Percentiles rank a stretch among this genome's conserved stretches.
phyloP scores from a whole-genome alignment of 2,797 vertebrate genomes.

The Propithecus deckenii region DNA sequence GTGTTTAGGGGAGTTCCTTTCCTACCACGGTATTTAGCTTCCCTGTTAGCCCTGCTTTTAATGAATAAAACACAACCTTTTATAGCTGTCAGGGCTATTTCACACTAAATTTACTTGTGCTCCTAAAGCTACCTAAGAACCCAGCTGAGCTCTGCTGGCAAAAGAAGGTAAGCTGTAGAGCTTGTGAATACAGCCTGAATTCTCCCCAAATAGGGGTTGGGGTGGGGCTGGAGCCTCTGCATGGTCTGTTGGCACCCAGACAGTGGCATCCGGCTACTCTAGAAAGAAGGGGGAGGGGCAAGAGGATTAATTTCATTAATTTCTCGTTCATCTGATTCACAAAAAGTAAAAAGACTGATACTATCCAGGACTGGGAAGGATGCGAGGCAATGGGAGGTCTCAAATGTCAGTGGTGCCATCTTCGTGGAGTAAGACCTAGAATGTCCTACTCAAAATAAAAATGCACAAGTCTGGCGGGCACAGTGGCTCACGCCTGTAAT shows the following conservation, averaged over 20 bases:
- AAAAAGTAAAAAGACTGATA: background rate
- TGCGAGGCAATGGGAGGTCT: background rate
- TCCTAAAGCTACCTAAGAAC: slow-evolving; percentile 49
- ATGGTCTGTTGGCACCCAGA: background rate
- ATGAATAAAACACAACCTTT: slow-evolving; percentile 77
- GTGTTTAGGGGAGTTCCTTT: slow-evolving; percentile 26
- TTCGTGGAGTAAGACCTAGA: background rate
- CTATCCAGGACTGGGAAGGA: background rate
- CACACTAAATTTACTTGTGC: slow-evolving; percentile 66
- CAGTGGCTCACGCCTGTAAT: background rate
- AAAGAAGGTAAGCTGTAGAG: background rate
- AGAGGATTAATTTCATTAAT: background rate
- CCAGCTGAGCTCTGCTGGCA: background rate
- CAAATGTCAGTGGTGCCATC: background rate
- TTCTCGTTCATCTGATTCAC: background rate
- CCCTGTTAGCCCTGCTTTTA: slow-evolving; percentile 62
- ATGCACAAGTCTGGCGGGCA: background rate
- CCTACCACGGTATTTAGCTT: slow-evolving; percentile 50
- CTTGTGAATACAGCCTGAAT: background rate
- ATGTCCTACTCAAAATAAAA: background rate
- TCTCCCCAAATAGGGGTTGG: background rate
- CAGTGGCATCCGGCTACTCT: background rate
- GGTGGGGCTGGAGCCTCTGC: background rate
- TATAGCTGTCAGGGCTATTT: slow-evolving; percentile 63
- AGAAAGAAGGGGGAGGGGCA: background rate